phyloP scores from a whole-genome alignment of 2,797 vertebrate species.

The Manis pentadactyla region DNA sequence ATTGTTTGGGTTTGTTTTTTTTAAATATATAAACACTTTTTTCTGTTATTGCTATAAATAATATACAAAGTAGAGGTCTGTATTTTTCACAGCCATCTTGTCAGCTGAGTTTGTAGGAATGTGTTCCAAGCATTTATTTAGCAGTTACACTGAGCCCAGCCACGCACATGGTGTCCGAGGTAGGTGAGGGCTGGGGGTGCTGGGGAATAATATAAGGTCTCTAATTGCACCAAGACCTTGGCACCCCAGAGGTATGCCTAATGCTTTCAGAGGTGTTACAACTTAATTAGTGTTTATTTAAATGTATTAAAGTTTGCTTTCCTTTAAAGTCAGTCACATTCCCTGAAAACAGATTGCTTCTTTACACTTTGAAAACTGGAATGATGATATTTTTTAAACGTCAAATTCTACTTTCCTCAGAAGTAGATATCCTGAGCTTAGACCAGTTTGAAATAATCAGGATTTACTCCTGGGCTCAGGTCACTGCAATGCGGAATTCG shows the following conservation, averaged over 20 bases:
- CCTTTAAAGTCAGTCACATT: not conserved
- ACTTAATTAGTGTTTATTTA: slow-evolving; percentile 53
- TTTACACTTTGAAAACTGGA: not conserved
- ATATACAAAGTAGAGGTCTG: not conserved
- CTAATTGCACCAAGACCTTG: not conserved
- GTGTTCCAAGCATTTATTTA: not conserved
- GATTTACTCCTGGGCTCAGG: not conserved
- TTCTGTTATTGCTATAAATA: not conserved
- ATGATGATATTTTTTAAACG: not conserved
- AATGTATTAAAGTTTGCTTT: slow-evolving; percentile 47
- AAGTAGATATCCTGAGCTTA: not conserved
- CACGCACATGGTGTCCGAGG: fast-evolving
- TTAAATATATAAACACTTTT: not conserved
- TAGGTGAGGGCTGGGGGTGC: not conserved
- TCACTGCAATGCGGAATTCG: not conserved
- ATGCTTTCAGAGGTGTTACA: slow-evolving; percentile 50
- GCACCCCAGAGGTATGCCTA: not conserved
- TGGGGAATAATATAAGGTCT: not conserved
- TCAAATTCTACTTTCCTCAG: slow-evolving; percentile 25
- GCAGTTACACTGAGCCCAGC: not conserved
- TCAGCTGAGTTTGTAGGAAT: not conserved
- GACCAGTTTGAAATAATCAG: not conserved
- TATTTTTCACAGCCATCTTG: not conserved
- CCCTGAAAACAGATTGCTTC: not conserved
- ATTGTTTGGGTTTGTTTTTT: not conserved